Evolutionary conservation across 2,797 vertebrate genomes (phyloP), one percentile per base, ranked within the genome.

Genomic region (Aplochiton taeniatus): DNA sequence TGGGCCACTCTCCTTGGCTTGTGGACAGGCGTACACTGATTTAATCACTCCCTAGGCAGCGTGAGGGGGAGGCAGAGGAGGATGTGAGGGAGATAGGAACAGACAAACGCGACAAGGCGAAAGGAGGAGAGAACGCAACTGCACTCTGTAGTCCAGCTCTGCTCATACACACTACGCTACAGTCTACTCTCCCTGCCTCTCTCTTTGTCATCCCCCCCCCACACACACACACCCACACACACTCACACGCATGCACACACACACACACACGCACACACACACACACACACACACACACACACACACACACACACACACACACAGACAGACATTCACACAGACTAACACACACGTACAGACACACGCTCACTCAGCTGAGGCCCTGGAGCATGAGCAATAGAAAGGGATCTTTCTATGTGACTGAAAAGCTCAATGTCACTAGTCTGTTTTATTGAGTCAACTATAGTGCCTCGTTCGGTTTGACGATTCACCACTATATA

Each of bases 41-140:
- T 88, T 88, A 91, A 90, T 90, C 87, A 88, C 83, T 90, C 89
- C 87, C 85, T 85, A 88, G 89, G 90, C 89, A 86, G 81, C 77
- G 84, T 75, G 80, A 80, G 83, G 86, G 82, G 84, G 84, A 85
- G 80, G 87, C 66, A 76, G 83, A 81, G 87, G 83, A 85, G 85
- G 87, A 83, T 85, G 81, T 90, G 89, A 91, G 84, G 82, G 80
- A 90, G 86, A 92, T 90, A 88, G 83, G 80, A 91, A 89, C 88
- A 88, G 89, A 92, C 90, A 91, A 88, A 91, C 63, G 85, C 84
- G 85, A 91, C 89, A 89, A 89, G 88, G 87, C 86, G 81, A 89
- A 86, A 90, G 87, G 87, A 78, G 72, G 73, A 82, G 82, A 65
- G 80, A 82, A 82, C 74, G 73, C 75, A n/a, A 78, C 80, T 83